Evolutionary conservation across 2,797 vertebrate genomes (phyloP), one percentile per base, ranked within the genome.

Genomic region (Aphelocoma californica): DNA sequence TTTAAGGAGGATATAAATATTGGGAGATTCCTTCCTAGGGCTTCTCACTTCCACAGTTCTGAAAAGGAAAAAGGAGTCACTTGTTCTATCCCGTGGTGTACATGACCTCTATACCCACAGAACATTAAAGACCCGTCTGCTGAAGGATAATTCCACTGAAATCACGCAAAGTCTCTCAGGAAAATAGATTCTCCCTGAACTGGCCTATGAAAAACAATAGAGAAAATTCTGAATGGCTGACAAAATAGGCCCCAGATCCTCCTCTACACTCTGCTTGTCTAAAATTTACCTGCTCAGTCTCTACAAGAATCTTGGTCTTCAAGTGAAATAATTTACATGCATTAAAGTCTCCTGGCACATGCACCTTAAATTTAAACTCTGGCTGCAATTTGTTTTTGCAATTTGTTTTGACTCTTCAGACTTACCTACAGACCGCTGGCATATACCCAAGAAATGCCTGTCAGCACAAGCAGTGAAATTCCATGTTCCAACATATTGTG

Each of bases 401-500:
- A 83, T 67, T 91, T 77, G 86, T 81, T 95, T 74, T 72, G 48
- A 64, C 34, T 91, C 38, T 65, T 85, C 83, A 94, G 54, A 78
- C 93, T 91, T 98, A 99, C 99, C 98, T 98, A 98, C 83, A 93
- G 98, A 98, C 95, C 98, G 97, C 92, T 99, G 98, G 96, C 99
- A 99, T 82, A 99, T 88, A 71, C 97, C 97, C 86, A 98, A 18
- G 87, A 96, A 92, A 34, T 98, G 98, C 26, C 8, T 58, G 31
- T 98, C 96, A 57, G 95, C 86, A 90, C 99, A 99, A 88, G 98
- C 96, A 77, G 98, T 98, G 92, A 98, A 99, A 97, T 99, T 99
- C 99, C 99, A 99, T 13, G 98, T 98, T 60, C 99, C 99, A 97
- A 98, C 96, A 94, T 99, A 98, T 3, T 97, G 96, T 18, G 99